Conservation (phyloP, 2,888 invertebrate genomes). For the Cybosia mesomella region DNA sequence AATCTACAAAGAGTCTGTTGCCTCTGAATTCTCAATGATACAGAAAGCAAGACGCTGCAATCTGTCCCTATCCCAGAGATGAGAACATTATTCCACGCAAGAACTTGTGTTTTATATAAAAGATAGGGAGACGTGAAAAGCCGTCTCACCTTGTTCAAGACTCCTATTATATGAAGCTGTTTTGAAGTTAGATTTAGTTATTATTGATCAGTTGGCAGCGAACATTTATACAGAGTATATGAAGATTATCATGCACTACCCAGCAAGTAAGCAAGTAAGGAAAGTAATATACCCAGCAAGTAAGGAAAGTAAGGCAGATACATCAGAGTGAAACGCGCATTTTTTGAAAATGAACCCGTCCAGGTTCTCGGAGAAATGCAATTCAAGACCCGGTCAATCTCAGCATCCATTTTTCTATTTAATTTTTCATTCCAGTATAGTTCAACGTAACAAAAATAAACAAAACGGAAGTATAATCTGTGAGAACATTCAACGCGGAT, state of each 20-base stretch:
- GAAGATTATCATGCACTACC: not conserved
- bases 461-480: not conserved
- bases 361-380: not conserved
- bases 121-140: too few relatives aligned
- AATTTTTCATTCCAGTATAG: too few relatives aligned
- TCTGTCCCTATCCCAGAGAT: too few relatives aligned
- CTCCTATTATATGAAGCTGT: not conserved
- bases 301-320: not conserved
- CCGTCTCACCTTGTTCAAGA: too few relatives aligned
- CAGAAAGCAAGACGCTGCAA: too few relatives aligned
- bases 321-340: not conserved
- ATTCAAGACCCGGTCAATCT: not conserved
- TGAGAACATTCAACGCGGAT: constrained; percentile 8
- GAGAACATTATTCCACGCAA: too few relatives aligned
- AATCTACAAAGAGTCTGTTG: too few relatives aligned
- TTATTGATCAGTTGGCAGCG: not conserved
- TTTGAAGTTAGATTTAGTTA: not conserved
- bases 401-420: not conserved
- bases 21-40: too few relatives aligned
- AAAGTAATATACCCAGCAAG: not conserved
- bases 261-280: not conserved
- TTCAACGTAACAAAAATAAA: not conserved
- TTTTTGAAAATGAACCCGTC: not conserved
- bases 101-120: too few relatives aligned
- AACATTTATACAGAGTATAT: not conserved